Percentiles rank a stretch among this genome's conserved stretches.
Conservation (phyloP, 1,140 invertebrate genomes). For the Brachionus koreanus region DNA sequence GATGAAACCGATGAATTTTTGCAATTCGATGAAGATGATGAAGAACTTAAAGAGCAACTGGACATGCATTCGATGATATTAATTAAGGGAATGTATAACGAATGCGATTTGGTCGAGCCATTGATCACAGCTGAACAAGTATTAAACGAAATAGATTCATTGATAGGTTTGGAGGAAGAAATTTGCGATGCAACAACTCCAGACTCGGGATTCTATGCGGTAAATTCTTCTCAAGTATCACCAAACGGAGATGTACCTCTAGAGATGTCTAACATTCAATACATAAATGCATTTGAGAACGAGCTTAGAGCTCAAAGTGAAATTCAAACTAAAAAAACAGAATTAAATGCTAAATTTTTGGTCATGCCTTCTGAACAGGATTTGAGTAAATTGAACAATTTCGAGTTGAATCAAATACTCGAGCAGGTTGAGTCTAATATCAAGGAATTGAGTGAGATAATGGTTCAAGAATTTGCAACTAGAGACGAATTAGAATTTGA, state of each 20-base stretch:
- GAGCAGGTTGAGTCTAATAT: constrained; percentile 88
- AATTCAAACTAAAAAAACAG: background rate
- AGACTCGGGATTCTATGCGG: background rate
- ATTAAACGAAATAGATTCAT: constrained; percentile 86
- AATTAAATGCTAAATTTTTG: constrained; percentile 12
- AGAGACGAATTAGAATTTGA: constrained; percentile 93
- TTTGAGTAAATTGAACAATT: constrained; percentile 74
- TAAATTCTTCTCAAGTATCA: background rate
- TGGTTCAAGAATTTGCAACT: constrained; percentile 70
- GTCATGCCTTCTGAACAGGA: constrained; percentile 60
- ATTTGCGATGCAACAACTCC: constrained; percentile 17
- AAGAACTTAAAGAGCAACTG: constrained; percentile 87
- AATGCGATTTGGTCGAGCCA: constrained; percentile 66
- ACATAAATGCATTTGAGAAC: constrained; percentile 21
- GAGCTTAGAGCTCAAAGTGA: background rate
- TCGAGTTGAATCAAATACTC: constrained; percentile 83
- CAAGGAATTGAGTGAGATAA: constrained; percentile 84
- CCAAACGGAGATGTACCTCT: background rate
- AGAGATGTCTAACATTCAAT: background rate
- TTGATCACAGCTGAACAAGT: constrained; percentile 93
- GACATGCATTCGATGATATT: constrained; percentile 94
- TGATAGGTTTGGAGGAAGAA: constrained; percentile 65
- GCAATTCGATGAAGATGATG: constrained; percentile 69
- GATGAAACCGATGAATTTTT: constrained; percentile 6
- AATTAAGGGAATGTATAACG: constrained; percentile 66